Evolutionary conservation across 2,113 vertebrate genomes (phyloP).

Genomic region (Gobio gobio): DNA sequence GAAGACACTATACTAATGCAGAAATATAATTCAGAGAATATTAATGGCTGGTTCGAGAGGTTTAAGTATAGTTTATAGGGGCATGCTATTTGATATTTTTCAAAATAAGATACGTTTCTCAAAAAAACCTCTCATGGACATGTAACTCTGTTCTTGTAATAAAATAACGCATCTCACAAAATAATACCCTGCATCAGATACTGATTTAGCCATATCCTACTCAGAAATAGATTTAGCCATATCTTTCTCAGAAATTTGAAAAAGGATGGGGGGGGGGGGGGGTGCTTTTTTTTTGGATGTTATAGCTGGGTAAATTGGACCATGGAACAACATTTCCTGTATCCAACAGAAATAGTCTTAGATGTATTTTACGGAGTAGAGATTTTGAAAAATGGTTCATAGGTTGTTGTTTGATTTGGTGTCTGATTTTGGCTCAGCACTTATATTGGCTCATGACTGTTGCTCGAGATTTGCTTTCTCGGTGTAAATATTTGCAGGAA

Average conservation of each 20-base stretch:
- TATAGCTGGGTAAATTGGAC: background rate
- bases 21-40: background rate
- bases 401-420: slow-evolving; percentile 31
- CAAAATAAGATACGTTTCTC: too few relatives aligned
- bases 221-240: background rate
- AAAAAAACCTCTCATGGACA: background rate
- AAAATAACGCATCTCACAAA: background rate
- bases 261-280: background rate
- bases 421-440: slow-evolving; percentile 18
- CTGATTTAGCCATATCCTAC: background rate
- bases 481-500: slow-evolving; percentile 24
- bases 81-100: background rate
- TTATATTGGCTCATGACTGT: slow-evolving; percentile 27
- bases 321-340: background rate
- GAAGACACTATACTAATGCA: background rate
- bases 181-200: background rate
- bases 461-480: slow-evolving; percentile 21
- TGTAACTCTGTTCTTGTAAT: background rate
- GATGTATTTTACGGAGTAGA: background rate
- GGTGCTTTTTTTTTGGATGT: background rate
- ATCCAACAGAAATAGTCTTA: background rate
- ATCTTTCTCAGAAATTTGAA: background rate
- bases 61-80: background rate
- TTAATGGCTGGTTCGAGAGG: background rate
- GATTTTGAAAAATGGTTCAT: background rate